Conservation (phyloP, 2,888 invertebrate genomes). For the Eumacrocentrus americanus region DNA sequence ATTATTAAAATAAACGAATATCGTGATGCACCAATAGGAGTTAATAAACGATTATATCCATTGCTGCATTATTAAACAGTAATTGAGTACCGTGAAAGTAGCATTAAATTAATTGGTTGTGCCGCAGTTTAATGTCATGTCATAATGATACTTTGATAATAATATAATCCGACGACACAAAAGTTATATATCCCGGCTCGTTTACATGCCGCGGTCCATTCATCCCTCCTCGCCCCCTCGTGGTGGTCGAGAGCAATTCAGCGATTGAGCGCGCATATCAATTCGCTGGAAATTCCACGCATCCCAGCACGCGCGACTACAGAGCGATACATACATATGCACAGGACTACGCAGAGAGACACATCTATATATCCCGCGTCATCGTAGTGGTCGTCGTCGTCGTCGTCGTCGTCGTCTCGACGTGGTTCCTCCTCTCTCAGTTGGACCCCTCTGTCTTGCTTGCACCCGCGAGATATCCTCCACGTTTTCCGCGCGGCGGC, state of each 20-base stretch:
- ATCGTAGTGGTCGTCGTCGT: too few relatives aligned
- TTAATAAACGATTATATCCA: too few relatives aligned
- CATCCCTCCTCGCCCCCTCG: neutral
- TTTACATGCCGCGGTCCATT: constrained; percentile 15
- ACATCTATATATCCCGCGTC: too few relatives aligned
- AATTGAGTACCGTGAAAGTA: too few relatives aligned
- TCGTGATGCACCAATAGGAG: too few relatives aligned
- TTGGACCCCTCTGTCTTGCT: neutral
- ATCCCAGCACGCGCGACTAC: constrained; percentile 7
- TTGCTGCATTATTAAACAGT: too few relatives aligned
- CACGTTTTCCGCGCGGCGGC: constrained; percentile 44
- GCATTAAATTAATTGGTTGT: neutral
- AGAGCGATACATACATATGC: too few relatives aligned
- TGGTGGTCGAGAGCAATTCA: constrained; percentile 12
- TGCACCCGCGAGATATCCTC: constrained; percentile 8
- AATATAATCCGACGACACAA: neutral
- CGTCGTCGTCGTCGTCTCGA: neutral
- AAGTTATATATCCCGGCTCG: neutral
- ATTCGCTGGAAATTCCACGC: constrained; percentile 20
- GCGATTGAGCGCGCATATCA: constrained; percentile 21
- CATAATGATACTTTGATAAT: constrained; percentile 7
- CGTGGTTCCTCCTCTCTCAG: neutral
- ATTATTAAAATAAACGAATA: too few relatives aligned
- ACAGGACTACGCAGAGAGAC: too few relatives aligned
- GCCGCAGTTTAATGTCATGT: neutral